Percentiles rank a stretch among this genome's conserved stretches.
phyloP scores from a whole-genome alignment of 35 echinoderm and acorn worm species.

The Hemicentrotus pulcherrimus region DNA sequence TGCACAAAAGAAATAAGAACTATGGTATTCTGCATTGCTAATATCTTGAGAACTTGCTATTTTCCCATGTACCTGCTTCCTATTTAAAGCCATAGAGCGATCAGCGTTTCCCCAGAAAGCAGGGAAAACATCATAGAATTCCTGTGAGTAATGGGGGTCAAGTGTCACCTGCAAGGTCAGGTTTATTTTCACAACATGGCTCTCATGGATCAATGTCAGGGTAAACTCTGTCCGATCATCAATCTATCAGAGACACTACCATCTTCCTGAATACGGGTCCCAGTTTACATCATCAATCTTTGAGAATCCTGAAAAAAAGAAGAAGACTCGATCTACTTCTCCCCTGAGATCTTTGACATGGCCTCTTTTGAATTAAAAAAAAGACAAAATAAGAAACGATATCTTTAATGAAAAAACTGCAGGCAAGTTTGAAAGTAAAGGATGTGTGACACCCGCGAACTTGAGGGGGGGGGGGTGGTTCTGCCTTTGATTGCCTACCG shows the following conservation, averaged over 20 bases:
- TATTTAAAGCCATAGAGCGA: background rate
- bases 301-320: background rate
- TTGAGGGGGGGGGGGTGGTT: background rate
- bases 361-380: background rate
- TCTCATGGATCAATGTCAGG: background rate
- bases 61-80: background rate
- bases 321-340: background rate
- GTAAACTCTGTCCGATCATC: background rate
- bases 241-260: background rate
- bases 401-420: background rate
- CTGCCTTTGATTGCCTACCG: background rate
- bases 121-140: background rate
- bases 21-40: no score
- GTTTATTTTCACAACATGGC: constrained; percentile 33
- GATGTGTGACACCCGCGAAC: background rate
- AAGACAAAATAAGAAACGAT: background rate
- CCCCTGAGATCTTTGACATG: background rate
- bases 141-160: constrained; percentile 25
- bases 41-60: no score
- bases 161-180: constrained; percentile 7
- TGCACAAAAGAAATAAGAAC: no score
- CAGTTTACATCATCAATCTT: background rate
- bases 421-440: background rate
- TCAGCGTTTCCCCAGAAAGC: background rate
- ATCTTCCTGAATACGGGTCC: background rate